Evolutionary conservation across 2,888 invertebrate genomes (phyloP).

Genomic region (Macaria notata): DNA sequence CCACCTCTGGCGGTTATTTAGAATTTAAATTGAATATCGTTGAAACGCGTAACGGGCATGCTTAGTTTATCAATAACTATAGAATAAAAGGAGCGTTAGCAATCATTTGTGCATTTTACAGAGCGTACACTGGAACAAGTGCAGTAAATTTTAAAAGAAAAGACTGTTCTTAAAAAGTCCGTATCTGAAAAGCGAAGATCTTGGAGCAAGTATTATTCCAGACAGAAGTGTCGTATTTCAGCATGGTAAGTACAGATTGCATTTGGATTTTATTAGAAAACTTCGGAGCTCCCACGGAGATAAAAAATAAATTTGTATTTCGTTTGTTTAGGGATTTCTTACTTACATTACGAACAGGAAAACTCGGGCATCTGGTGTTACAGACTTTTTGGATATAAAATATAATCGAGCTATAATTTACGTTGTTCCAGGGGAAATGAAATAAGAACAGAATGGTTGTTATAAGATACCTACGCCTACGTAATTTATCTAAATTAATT

Average conservation of each 20-base stretch:
- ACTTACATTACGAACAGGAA: slow-evolving; percentile 23
- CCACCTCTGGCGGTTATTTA: slow-evolving; percentile 3
- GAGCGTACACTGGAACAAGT: slow-evolving; percentile 27
- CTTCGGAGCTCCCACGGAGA: slow-evolving; percentile 35
- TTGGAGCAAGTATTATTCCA: slow-evolving; percentile 43
- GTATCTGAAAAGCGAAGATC: slow-evolving; percentile 41
- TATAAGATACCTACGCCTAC: neutral
- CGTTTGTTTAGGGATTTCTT: slow-evolving; percentile 29
- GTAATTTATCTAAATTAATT: slow-evolving; percentile 8
- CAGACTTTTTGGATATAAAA: slow-evolving; percentile 14
- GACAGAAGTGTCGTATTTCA: slow-evolving; percentile 48
- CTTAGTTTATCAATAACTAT: neutral
- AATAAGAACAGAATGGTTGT: neutral
- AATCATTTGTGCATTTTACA: slow-evolving; percentile 23
- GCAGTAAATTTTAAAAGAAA: slow-evolving; percentile 42
- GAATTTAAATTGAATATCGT: no score
- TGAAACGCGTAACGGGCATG: no score
- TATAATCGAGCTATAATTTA: slow-evolving; percentile 11
- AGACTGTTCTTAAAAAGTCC: slow-evolving; percentile 40
- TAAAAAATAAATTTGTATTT: slow-evolving; percentile 34
- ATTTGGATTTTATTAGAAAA: slow-evolving; percentile 56
- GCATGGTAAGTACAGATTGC: slow-evolving; percentile 45
- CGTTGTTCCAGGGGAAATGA: slow-evolving; percentile 7
- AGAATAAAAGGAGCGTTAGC: slow-evolving; percentile 5
- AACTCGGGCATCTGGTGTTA: slow-evolving; percentile 22